Conservation (phyloP, 2,113 vertebrate genomes). For the Choloepus hoffmanni region DNA sequence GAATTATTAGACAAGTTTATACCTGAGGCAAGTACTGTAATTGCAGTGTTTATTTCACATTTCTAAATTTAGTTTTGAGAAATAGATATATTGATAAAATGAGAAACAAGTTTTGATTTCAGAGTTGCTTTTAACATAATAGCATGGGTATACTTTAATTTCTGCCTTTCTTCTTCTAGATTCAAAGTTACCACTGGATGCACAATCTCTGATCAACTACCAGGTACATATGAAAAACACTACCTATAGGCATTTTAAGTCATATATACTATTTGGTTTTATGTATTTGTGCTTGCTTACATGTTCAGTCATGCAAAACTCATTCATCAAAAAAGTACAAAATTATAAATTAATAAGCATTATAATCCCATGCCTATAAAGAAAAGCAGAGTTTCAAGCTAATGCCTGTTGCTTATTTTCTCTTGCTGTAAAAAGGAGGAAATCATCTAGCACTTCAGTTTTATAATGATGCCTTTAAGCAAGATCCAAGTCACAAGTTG, state of each 20-base stretch:
- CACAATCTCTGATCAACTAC: neutral
- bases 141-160: neutral
- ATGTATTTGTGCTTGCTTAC: neutral
- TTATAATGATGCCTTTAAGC: neutral
- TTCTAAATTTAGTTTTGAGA: neutral
- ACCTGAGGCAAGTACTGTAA: neutral
- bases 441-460: neutral
- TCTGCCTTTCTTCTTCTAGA: neutral
- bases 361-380: neutral
- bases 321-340: neutral
- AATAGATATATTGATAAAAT: neutral
- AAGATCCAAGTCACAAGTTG: neutral
- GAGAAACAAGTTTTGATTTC: neutral
- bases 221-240: neutral
- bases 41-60: neutral
- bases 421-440: neutral
- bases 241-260: neutral
- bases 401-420: neutral
- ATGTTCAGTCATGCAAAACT: neutral
- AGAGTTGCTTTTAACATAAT: neutral
- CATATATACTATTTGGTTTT: neutral
- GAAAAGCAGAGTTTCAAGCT: neutral
- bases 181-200: neutral
- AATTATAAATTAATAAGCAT: neutral
- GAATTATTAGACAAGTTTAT: neutral